Evolutionary conservation across 2,113 vertebrate genomes (phyloP), one percentile per base, ranked within the genome.

Genomic region (human): DNA sequence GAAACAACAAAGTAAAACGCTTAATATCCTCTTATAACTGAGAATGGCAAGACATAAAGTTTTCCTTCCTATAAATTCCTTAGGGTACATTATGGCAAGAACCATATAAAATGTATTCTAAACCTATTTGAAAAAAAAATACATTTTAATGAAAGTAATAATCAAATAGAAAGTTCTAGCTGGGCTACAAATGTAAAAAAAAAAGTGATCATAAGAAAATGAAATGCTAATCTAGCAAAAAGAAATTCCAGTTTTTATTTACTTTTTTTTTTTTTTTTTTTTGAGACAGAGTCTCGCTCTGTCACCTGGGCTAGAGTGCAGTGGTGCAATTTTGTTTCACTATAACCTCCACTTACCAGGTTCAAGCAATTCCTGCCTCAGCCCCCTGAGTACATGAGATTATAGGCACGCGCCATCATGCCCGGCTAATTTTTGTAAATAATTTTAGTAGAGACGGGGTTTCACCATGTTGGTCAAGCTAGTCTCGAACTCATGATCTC

Each of bases 71-170:
- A 57, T 76, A 87, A 91, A 96, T 96, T 93, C 43, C 43, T 86
- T 83, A 59, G 48, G 20, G 55, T 97, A 6, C 23, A 84, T 68
- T 94, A 94, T 86, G 66, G 25, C 22, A 96, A 92, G 72, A 94
- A 79, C 8, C 59, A 84, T 50, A 88, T 6, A 90, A 79, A 80
- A 90, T 43, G 90, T 66, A 59, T 43, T 57, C 57, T 92, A 84
- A 61, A 57, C 1, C 84, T 35, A 92, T 94, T 84, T 57, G 4
- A 32, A 61, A 89, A n/a, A 89, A 84, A 55, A 6, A 89, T 59
- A 78, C 4, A 64, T 91, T 89, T 93, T 94, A 97, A 94, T 80
- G 13, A 95, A 98, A 97, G 94, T 55, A 78, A 85, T 27, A 94
- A 81, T 75, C 75, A 96, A 97, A 94, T 9, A 73, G 10, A 68